Conservation (phyloP, 2,888 invertebrate species). For the Cheiracanthium punctorium region DNA sequence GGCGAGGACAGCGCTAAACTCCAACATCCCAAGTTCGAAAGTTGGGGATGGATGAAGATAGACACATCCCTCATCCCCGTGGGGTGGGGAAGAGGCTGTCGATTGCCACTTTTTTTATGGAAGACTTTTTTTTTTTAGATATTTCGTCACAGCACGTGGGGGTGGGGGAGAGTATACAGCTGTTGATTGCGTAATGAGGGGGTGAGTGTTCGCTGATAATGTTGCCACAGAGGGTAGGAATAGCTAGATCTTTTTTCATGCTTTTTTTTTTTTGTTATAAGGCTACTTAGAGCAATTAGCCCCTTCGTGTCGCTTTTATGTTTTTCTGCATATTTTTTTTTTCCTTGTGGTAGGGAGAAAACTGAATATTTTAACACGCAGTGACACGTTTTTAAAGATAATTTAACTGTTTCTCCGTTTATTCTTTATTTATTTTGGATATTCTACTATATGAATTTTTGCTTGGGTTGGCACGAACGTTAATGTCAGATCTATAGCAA, state of each 20-base stretch:
- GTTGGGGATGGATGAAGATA: background rate
- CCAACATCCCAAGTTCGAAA: background rate
- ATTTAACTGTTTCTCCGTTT: too few relatives aligned
- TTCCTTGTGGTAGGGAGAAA: background rate
- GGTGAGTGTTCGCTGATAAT: constrained; percentile 30
- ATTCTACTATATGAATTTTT: too few relatives aligned
- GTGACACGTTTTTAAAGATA: background rate
- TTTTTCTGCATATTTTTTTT: background rate
- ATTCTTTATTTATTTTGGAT: too few relatives aligned
- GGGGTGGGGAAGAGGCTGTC: constrained; percentile 38
- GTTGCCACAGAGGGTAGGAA: background rate
- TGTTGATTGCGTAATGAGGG: constrained; percentile 64
- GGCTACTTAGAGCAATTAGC: background rate
- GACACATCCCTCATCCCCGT: constrained; percentile 38
- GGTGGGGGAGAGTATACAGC: constrained; percentile 45
- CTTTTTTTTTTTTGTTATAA: constrained; percentile 13
- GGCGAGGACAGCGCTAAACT: background rate
- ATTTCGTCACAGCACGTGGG: background rate
- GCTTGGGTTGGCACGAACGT: too few relatives aligned
- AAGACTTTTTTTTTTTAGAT: background rate
- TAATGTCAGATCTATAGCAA: too few relatives aligned
- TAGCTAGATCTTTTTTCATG: constrained; percentile 4
- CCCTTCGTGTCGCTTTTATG: too few relatives aligned
- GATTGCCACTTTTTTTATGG: constrained; percentile 32
- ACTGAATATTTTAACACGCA: background rate